Conservation (phyloP, 1,140 invertebrate genomes). For the Bathynomus jamesi region DNA sequence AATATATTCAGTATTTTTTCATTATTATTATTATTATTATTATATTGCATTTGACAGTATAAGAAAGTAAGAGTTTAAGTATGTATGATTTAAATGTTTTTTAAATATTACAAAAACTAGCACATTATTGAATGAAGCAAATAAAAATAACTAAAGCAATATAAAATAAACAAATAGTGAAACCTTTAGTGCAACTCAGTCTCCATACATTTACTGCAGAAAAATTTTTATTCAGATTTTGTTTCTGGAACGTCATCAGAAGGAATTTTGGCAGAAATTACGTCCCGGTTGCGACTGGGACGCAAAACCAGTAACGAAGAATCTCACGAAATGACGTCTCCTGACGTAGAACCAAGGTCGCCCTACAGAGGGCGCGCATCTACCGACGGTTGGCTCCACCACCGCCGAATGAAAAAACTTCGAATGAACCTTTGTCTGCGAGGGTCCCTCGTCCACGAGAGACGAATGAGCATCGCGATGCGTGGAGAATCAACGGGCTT, state of each 20-base stretch:
- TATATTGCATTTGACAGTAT: too few species aligned
- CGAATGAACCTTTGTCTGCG: constrained; percentile 23
- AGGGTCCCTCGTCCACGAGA: constrained; percentile 34
- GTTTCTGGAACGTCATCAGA: not conserved
- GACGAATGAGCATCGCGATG: constrained; percentile 45
- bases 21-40: too few species aligned
- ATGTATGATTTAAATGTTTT: too few species aligned
- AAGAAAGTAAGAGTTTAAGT: too few species aligned
- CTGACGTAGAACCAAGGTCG: not conserved
- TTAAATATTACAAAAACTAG: too few species aligned
- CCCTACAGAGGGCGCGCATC: constrained; percentile 55
- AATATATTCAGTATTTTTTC: too few species aligned
- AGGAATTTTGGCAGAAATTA: not conserved
- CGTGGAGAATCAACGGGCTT: constrained; percentile 36
- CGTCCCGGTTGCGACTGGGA: not conserved
- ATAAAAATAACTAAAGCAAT: too few species aligned
- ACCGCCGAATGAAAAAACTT: constrained; percentile 34
- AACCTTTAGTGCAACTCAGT: too few species aligned
- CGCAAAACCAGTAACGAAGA: not conserved
- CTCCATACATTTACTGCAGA: too few species aligned
- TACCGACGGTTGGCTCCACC: constrained; percentile 50
- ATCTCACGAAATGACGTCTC: not conserved
- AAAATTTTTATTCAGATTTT: not conserved
- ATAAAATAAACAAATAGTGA: too few species aligned
- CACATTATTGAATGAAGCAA: too few species aligned